Evolutionary conservation across 2,888 invertebrate species (phyloP).

Genomic region (Acrocyrtus sp.): DNA sequence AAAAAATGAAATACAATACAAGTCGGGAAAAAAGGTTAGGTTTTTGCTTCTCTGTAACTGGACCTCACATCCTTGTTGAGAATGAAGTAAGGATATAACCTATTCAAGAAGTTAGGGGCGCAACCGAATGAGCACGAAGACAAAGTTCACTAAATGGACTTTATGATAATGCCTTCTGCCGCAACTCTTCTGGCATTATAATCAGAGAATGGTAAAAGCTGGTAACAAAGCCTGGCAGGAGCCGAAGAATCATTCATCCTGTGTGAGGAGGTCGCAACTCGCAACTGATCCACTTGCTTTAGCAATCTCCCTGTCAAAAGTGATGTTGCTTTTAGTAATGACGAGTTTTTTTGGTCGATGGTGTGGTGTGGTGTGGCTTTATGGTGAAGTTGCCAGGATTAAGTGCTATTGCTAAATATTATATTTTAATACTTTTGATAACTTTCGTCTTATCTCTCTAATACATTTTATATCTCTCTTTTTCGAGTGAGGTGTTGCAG

Average conservation of each 20-base stretch:
- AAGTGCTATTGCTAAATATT: too few relatives aligned
- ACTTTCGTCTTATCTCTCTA: neutral
- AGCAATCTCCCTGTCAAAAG: neutral
- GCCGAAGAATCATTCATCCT: neutral
- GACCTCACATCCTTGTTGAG: too few relatives aligned
- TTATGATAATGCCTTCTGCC: neutral
- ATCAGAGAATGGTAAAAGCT: neutral
- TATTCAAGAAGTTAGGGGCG: too few relatives aligned
- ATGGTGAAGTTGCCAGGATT: neutral
- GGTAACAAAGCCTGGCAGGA: too few relatives aligned
- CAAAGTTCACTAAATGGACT: slow-evolving; percentile 37
- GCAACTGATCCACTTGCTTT: neutral
- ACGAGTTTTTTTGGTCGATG: too few relatives aligned
- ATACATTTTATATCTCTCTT: neutral
- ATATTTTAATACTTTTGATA: neutral
- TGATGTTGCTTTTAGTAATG: too few relatives aligned
- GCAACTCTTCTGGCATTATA: neutral
- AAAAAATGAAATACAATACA: neutral
- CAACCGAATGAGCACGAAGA: too few relatives aligned
- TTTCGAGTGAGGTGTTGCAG: neutral
- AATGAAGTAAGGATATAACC: too few relatives aligned
- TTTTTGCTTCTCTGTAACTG: neutral
- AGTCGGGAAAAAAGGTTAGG: neutral
- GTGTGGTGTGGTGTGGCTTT: too few relatives aligned
- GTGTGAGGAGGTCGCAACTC: too few relatives aligned